Percentiles rank a stretch among this genome's conserved stretches.
Evolutionary conservation across 2,113 vertebrate genomes (phyloP).

Genomic region (Cyphomyrus discorhynchus): DNA sequence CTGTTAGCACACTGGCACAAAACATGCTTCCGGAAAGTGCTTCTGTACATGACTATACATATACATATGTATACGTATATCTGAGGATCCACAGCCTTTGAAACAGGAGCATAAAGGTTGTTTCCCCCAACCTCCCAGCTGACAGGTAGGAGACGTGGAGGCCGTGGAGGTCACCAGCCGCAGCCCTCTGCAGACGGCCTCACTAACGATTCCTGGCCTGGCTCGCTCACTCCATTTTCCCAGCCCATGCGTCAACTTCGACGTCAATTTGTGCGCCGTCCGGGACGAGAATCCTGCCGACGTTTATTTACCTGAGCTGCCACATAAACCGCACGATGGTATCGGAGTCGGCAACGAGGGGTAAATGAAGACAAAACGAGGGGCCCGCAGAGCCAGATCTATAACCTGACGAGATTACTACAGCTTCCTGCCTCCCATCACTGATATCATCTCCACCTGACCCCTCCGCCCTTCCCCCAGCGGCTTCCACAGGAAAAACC

Average conservation of each 20-base stretch:
- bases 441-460: constrained; percentile 57
- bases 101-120: background rate
- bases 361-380: constrained; percentile 13
- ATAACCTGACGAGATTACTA: constrained; percentile 60
- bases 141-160: background rate
- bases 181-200: background rate
- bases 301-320: background rate
- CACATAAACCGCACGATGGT: background rate
- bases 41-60: background rate
- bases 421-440: constrained; percentile 57
- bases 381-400: constrained; percentile 39
- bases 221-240: background rate
- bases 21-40: background rate
- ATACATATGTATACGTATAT: too few relatives aligned
- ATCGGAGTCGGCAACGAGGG: background rate
- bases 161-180: background rate
- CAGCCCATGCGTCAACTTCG: background rate
- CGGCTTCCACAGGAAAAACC: constrained; percentile 39
- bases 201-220: background rate
- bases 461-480: constrained; percentile 38
- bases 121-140: background rate
- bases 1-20: constrained; percentile 26
- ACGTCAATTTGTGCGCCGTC: background rate
- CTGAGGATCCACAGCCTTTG: background rate
- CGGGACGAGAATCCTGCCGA: background rate